phyloP scores from a whole-genome alignment of 2,888 invertebrate genomes.

The Agrenia bidenticulata region DNA sequence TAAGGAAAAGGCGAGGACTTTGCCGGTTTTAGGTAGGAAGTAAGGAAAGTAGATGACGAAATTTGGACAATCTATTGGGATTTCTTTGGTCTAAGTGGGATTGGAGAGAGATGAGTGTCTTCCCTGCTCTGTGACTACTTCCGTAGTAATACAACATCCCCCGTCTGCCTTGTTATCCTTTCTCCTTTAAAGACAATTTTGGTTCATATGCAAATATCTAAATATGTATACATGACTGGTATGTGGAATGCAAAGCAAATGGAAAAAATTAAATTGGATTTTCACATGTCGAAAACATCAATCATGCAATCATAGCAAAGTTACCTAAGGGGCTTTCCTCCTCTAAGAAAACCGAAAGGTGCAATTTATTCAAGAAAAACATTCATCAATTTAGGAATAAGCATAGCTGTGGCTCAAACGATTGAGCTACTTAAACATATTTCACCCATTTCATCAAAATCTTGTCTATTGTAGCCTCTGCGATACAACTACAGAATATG shows the following conservation, averaged over 20 bases:
- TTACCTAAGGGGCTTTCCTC: constrained; percentile 1
- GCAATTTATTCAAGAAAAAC: neutral
- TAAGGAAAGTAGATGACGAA: neutral
- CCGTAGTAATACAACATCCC: too few relatives aligned
- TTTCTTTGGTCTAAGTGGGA: neutral
- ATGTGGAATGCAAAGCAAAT: constrained; percentile 19
- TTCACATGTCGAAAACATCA: constrained; percentile 45
- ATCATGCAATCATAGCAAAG: constrained; percentile 41
- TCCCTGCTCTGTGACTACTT: neutral
- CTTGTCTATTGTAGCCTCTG: too few relatives aligned
- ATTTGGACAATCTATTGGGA: constrained; percentile 8
- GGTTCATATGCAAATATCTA: too few relatives aligned
- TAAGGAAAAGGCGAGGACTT: neutral
- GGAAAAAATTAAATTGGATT: constrained; percentile 41
- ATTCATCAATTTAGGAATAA: too few relatives aligned
- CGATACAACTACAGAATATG: too few relatives aligned
- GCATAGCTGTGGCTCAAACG: too few relatives aligned
- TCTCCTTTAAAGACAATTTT: too few relatives aligned
- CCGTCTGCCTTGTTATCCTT: too few relatives aligned
- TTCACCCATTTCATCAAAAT: too few relatives aligned
- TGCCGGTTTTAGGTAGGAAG: too few relatives aligned
- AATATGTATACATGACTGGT: neutral
- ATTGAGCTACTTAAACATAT: too few relatives aligned
- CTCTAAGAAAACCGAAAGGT: neutral
- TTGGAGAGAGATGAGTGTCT: constrained; percentile 4